Base-by-base conservation (phyloP, 2,113 vertebrate genomes). In the Aix galericulata region DNA sequence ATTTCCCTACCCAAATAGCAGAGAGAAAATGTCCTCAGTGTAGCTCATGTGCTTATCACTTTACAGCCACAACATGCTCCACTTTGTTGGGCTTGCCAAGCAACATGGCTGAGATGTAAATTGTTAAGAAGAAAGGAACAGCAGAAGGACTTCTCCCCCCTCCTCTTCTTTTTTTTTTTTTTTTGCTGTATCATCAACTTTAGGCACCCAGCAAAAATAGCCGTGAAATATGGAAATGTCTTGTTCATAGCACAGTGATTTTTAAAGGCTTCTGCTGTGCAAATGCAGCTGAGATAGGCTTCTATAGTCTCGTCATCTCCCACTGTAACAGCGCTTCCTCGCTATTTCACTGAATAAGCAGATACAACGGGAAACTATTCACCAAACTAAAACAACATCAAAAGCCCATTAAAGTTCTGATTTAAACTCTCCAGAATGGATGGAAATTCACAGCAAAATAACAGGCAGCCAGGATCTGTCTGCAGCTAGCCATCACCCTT, bases 221-320 rank as follows among this genome's bases (percentile, higher is more conserved):
- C 97, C 84, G 66, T 97, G 97, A 97, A 97, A 97, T 97, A 97
- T 97, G 97, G 96, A 97, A 97, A 97, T 96, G 88, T 55, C 95
- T 97, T n/a, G 76, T 96, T 97, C 96, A 90, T 96, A 97, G 91
- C 95, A 91, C 90, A 95, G 96, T 96, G 95, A 96, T 97, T 97
- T 96, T 97, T 96, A 97, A 97, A 97, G 97, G 94, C 96, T 97
- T 97, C 96, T 97, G 93, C 97, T 97, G 96, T 97, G 95, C 95
- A 96, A 96, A 97, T 90, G 96, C 94, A 97, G 94, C 93, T 96
- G 97, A 96, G 96, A 95, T 94, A 91, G 95, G 93, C 96, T 97
- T 95, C 97, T 96, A 74, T 91, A 93, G 93, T 91, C 94, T 95
- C 94, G 95, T 96, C 95, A 97, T 97, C 97, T 96, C n/a, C 86